Base-by-base conservation (phyloP, 2,113 vertebrate genomes). In the Psettodes erumei region DNA sequence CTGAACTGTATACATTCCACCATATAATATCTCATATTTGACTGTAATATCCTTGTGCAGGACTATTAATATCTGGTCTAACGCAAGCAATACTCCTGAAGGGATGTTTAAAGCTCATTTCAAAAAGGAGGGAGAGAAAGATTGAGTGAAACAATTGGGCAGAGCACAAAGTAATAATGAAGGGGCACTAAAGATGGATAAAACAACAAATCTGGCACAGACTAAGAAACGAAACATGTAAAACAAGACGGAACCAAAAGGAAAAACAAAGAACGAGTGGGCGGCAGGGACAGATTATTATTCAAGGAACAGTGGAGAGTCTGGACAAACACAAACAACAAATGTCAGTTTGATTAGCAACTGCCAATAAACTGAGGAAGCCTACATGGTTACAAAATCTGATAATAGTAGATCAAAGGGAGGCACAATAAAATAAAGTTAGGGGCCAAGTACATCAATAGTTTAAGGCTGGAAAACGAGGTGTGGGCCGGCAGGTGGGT, bases 321-420 rank as follows among this genome's bases (percentile, higher is more conserved):
- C 84, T 90, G 89, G 89, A 91, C 87, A 86, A 86, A 87, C 82
- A 75, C 66, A 83, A 72, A 83, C 62, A 81, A 56, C 71, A 85
- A 80, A 85, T 72, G 51, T 79, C 65, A 43, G 64, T 58, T 65
- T 59, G 43, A 84, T 72, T 45, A 48, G 48, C 12, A 55, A 69
- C 55, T 37, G 54, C 10, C 50, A 71, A 32, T 61, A 32, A 66
- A 59, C 38, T 27, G 25, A 37, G 4, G 33, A 71, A 76, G n/a
- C n/a, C 27, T 59, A 68, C 5, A 55, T 50, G 38, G 50, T 64
- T 21, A 61, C 30, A 54, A 53, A 55, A 28, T 47, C 16, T 54
- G 45, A 62, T 45, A 55, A 55, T 48, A 48, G 35, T 21, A 42
- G 28, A 40, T 67, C 28, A 50, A 35, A 30, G 13, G n/a, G 21